Evolutionary conservation across 2,888 invertebrate species (phyloP).

Genomic region (Torymus aiolomorphi): DNA sequence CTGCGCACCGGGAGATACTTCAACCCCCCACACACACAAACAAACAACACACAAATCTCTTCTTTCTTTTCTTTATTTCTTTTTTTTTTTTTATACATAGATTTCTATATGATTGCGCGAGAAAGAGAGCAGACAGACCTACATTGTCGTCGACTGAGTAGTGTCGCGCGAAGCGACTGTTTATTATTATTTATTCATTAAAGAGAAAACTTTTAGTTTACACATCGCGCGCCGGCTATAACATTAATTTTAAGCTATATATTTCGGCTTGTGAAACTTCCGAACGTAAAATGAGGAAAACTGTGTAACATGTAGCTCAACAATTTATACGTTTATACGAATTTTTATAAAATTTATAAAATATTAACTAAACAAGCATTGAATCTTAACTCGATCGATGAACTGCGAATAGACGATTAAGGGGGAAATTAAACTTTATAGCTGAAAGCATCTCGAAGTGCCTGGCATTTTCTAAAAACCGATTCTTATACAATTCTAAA

Average conservation of each 20-base stretch:
- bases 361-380: neutral
- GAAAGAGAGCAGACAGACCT: neutral
- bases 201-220: no score
- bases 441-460: slow-evolving; percentile 41
- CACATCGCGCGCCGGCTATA: no score
- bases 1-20: neutral
- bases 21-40: neutral
- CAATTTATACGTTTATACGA: slow-evolving; percentile 43
- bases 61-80: slow-evolving; percentile 1
- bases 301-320: slow-evolving; percentile 15
- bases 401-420: neutral
- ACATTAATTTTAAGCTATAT: no score
- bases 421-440: neutral
- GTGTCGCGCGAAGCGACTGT: neutral
- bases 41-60: neutral
- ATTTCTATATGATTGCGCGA: slow-evolving; percentile 4
- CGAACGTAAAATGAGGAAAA: neutral
- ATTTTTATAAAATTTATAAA: slow-evolving; percentile 41
- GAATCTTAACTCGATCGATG: no score
- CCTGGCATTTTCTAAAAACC: slow-evolving; percentile 43
- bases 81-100: neutral
- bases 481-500: neutral
- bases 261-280: no score
- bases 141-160: slow-evolving; percentile 26
- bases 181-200: no score